These are phyloP conservation scores for Myotis davidii DNA, from an alignment of 2,113 vertebrate species.

Conservation along the genomic window DNA sequence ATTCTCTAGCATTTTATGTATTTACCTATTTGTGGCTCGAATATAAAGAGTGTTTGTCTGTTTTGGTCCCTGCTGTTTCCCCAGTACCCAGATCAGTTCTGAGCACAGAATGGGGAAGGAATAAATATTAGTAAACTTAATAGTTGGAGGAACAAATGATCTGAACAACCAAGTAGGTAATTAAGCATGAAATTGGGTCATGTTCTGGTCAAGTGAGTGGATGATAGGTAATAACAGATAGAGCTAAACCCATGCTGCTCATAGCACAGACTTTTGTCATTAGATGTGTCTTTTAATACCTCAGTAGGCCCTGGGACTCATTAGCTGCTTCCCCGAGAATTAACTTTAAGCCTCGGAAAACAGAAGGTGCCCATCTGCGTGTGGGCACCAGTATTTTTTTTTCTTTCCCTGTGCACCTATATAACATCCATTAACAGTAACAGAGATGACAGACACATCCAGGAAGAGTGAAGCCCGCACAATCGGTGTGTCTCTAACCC, in stretches of 20 bases:
- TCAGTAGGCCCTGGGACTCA: background rate
- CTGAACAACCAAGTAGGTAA: background rate
- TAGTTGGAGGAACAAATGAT: background rate
- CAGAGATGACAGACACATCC: background rate
- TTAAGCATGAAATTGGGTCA: background rate
- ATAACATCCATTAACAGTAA: background rate
- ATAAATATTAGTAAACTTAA: background rate
- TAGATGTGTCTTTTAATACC: background rate
- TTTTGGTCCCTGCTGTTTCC: background rate
- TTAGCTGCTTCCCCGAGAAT: background rate
- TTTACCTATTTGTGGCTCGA: background rate
- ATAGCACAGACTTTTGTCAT: background rate
- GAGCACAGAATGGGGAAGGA: background rate
- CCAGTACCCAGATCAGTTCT: background rate
- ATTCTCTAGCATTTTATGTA: background rate
- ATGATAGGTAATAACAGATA: background rate
- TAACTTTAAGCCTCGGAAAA: background rate
- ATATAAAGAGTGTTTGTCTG: background rate
- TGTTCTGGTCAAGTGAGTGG: background rate
- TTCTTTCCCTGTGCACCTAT: background rate
- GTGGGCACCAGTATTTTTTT: background rate
- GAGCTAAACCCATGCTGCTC: no score
- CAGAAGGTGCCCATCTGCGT: background rate
- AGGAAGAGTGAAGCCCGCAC: accelerated
- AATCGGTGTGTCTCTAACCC: background rate